These are phyloP conservation scores for Agapornis canus DNA, from an alignment of 2,797 vertebrate species.

Conservation along the genomic window DNA sequence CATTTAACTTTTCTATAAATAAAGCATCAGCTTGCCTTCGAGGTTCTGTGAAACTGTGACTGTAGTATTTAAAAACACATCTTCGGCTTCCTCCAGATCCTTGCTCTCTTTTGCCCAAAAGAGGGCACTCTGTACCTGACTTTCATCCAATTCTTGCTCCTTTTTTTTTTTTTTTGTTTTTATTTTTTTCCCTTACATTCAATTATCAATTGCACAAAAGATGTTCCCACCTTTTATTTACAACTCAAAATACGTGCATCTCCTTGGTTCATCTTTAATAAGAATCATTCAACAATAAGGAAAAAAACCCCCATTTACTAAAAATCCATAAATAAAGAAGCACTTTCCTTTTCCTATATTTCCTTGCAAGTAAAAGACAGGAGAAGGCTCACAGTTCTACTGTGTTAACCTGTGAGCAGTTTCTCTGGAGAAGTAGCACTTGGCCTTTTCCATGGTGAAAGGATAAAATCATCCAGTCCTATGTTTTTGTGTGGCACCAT, in stretches of 20 bases:
- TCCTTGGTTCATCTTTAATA: neutral
- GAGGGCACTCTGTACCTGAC: constrained; percentile 48
- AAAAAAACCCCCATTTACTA: neutral
- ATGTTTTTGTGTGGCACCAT: neutral
- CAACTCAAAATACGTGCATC: neutral
- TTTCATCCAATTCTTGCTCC: neutral
- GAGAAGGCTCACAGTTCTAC: neutral
- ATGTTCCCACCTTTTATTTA: neutral
- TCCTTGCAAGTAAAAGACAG: neutral
- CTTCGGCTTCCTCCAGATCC: neutral
- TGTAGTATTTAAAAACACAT: neutral
- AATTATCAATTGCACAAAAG: neutral
- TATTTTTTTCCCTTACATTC: fast-evolving
- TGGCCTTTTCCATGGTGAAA: neutral
- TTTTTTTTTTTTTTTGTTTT: fast-evolving
- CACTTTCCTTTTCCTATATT: neutral
- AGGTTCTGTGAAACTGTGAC: neutral
- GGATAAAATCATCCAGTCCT: neutral
- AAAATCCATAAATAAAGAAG: neutral
- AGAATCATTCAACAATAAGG: neutral
- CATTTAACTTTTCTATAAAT: neutral
- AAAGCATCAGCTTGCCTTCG: constrained; percentile 8
- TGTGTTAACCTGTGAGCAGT: neutral
- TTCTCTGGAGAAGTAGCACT: neutral
- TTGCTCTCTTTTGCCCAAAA: neutral